A percentile compares a stretch with the other conserved stretches of the same genome.
These are phyloP conservation scores for Iselma pallidipennis DNA, from an alignment of 2,888 invertebrate species.

Conservation along the genomic window DNA sequence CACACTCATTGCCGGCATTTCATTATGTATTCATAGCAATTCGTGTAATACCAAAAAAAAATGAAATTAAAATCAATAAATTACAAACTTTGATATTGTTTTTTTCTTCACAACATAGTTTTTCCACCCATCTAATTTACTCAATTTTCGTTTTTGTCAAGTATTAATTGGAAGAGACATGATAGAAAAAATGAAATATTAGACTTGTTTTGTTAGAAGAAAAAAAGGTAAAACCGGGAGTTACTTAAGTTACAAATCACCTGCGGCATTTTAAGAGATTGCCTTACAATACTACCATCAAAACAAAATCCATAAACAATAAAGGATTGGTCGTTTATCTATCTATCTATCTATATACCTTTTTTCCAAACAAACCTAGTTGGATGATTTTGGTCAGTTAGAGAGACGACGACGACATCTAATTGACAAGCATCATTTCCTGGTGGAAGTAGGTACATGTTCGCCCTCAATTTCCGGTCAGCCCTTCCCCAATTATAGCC, in stretches of 20 bases:
- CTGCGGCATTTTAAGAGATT: too few species aligned
- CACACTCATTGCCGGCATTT: neutral
- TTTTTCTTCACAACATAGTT: too few species aligned
- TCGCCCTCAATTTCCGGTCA: conserved; percentile 58
- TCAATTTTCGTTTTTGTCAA: neutral
- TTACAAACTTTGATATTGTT: too few species aligned
- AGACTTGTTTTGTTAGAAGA: neutral
- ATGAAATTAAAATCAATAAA: too few species aligned
- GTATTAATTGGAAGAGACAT: neutral
- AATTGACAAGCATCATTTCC: conserved; percentile 57
- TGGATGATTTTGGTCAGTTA: neutral
- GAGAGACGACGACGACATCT: conserved; percentile 43
- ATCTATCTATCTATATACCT: neutral
- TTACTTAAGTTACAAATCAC: conserved; percentile 18
- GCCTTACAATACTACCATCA: neutral
- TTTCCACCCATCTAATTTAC: neutral
- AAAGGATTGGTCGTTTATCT: neutral
- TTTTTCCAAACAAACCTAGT: too few species aligned
- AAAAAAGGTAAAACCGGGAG: conserved; percentile 20
- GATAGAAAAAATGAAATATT: neutral
- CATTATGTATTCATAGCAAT: neutral
- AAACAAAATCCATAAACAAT: neutral
- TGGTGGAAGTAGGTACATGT: conserved; percentile 53
- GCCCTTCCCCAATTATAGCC: conserved; percentile 55
- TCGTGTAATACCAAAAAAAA: too few species aligned